Evolutionary conservation across 2,113 vertebrate genomes (phyloP).

Genomic region (Larimichthys crocea): DNA sequence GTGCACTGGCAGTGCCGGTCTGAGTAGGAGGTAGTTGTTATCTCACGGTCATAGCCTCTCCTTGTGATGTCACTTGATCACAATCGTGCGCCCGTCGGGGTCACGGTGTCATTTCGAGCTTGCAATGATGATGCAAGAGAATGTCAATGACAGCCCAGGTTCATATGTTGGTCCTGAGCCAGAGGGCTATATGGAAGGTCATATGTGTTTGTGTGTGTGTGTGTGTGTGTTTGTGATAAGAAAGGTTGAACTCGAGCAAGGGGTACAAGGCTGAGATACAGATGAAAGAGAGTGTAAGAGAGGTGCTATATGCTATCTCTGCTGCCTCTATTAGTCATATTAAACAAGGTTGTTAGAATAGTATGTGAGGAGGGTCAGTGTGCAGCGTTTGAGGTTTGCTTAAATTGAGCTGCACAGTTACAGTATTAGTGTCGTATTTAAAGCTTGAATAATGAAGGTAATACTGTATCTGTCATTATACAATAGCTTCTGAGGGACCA

Average conservation of each 20-base stretch:
- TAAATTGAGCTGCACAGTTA: not conserved
- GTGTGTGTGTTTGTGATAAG: conserved; percentile 7
- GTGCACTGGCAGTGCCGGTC: not conserved
- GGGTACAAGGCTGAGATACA: not conserved
- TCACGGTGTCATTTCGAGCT: conserved; percentile 25
- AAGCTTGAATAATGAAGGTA: not conserved
- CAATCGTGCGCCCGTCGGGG: conserved; percentile 1
- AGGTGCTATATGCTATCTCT: conserved; percentile 5
- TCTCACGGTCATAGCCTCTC: conserved; percentile 9
- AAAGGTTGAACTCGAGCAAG: not conserved
- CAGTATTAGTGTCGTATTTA: not conserved
- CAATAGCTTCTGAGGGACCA: not conserved
- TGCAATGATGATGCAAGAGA: conserved; percentile 2
- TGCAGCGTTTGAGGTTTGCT: conserved; percentile 5
- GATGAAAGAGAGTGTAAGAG: conserved; percentile 1
- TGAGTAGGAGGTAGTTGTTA: not conserved
- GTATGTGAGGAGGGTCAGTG: conserved; percentile 5
- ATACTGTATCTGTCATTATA: not conserved
- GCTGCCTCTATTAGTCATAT: conserved; percentile 18
- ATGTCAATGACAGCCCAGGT: conserved; percentile 30
- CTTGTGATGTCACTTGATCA: conserved; percentile 33
- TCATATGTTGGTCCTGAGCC: conserved; percentile 25
- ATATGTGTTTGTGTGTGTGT: conserved; percentile 17
- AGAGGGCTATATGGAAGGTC: conserved; percentile 41
- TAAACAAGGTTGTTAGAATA: conserved; percentile 9